Evolutionary conservation across 1,140 invertebrate genomes (phyloP).

Genomic region (Ceratina japonica): DNA sequence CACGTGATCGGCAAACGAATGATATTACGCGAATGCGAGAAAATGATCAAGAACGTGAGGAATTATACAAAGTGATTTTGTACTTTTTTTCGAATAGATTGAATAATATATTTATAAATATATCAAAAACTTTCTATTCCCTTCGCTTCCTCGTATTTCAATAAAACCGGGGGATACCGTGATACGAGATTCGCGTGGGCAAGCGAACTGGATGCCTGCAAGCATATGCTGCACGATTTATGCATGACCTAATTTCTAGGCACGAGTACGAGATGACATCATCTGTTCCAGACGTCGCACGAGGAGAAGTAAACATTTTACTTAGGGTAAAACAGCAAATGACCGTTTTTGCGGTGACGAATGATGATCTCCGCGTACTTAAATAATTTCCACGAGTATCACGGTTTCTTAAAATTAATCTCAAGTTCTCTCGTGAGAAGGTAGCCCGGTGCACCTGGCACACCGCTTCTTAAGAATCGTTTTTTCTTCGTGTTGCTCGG

Average conservation of each 20-base stretch:
- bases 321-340: neutral
- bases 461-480: constrained; percentile 60
- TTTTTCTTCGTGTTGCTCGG: constrained; percentile 50
- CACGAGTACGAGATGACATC: constrained; percentile 40
- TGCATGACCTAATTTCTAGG: constrained; percentile 50
- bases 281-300: constrained; percentile 46
- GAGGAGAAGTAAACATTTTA: constrained; percentile 17
- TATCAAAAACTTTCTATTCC: neutral
- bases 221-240: constrained; percentile 45
- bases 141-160: neutral
- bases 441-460: constrained; percentile 66
- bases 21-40: constrained; percentile 38
- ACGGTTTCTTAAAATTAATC: constrained; percentile 53
- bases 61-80: constrained; percentile 16
- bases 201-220: neutral
- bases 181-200: neutral
- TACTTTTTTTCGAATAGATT: constrained; percentile 24
- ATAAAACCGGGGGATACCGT: neutral
- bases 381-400: constrained; percentile 52
- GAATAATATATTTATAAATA: constrained; percentile 43
- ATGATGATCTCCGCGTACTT: neutral
- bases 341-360: neutral
- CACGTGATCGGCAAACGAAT: constrained; percentile 40
- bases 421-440: constrained; percentile 49
- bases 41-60: neutral